These are phyloP conservation scores for Elaphurus davidianus DNA, from an alignment of 2,113 vertebrate species.

Conservation along the genomic window DNA sequence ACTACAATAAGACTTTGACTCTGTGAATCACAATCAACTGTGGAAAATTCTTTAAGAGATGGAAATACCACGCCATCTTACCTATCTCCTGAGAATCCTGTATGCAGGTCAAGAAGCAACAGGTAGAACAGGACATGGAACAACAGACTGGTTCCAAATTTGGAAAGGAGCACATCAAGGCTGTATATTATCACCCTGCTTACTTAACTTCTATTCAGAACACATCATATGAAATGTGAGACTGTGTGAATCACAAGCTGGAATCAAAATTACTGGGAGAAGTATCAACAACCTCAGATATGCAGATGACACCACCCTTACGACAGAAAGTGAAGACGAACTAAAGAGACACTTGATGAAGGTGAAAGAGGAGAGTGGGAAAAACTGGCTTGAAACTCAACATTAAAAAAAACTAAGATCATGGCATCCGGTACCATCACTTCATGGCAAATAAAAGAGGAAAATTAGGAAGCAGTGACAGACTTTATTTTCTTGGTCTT, in stretches of 20 bases:
- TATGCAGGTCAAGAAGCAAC: neutral
- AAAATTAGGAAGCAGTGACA: neutral
- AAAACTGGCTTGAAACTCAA: neutral
- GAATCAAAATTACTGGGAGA: neutral
- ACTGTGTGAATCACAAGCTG: neutral
- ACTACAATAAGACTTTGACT: neutral
- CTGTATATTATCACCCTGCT: neutral
- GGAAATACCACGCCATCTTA: neutral
- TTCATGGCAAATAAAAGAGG: neutral
- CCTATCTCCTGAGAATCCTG: neutral
- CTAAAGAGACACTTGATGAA: neutral
- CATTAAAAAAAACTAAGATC: neutral
- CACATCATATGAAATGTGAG: neutral
- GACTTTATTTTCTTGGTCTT: neutral
- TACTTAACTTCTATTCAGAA: neutral
- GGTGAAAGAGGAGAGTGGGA: neutral
- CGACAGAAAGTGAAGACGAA: rapidly evolving
- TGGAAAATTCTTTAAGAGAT: neutral
- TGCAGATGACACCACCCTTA: neutral
- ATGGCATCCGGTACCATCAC: neutral
- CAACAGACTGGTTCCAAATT: neutral
- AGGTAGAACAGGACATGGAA: neutral
- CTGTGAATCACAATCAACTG: neutral
- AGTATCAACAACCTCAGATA: neutral
- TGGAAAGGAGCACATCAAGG: neutral